phyloP scores from a whole-genome alignment of 53 echinoderm and acorn worm species.

The Mesocentrotus franciscanus region DNA sequence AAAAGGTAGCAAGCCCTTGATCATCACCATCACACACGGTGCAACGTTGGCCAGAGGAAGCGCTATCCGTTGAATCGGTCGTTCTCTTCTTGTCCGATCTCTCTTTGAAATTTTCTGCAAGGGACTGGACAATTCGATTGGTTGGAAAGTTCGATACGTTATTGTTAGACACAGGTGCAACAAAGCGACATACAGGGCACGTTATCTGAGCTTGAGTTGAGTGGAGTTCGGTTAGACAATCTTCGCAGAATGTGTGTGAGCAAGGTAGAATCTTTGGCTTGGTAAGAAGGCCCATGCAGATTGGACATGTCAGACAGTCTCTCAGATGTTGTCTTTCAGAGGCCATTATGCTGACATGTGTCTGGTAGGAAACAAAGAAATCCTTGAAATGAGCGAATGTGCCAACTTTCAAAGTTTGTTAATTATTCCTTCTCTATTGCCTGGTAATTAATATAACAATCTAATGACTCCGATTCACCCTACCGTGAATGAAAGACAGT shows the following conservation, averaged over 20 bases:
- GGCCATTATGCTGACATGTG: neutral
- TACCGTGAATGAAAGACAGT: too few species aligned
- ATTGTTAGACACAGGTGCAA: neutral
- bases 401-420: too few species aligned
- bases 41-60: neutral
- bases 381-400: too few species aligned
- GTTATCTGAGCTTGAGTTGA: neutral
- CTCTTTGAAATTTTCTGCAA: neutral
- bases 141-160: constrained; percentile 13
- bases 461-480: too few species aligned
- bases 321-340: neutral
- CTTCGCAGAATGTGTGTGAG: constrained; percentile 36
- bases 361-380: too few species aligned
- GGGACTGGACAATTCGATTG: neutral
- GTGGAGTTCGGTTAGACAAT: constrained; percentile 14
- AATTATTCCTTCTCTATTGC: too few species aligned
- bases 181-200: neutral
- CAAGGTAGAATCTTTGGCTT: constrained; percentile 15
- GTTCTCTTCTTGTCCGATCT: neutral
- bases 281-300: constrained; percentile 5
- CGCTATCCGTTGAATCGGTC: neutral
- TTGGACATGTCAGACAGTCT: constrained; percentile 22
- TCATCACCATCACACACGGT: constrained; percentile 26
- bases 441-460: too few species aligned
- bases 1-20: neutral